A percentile compares a stretch with the other conserved stretches of the same genome.
Conservation (phyloP, 2,888 invertebrate genomes). For the Saturnia japonica region DNA sequence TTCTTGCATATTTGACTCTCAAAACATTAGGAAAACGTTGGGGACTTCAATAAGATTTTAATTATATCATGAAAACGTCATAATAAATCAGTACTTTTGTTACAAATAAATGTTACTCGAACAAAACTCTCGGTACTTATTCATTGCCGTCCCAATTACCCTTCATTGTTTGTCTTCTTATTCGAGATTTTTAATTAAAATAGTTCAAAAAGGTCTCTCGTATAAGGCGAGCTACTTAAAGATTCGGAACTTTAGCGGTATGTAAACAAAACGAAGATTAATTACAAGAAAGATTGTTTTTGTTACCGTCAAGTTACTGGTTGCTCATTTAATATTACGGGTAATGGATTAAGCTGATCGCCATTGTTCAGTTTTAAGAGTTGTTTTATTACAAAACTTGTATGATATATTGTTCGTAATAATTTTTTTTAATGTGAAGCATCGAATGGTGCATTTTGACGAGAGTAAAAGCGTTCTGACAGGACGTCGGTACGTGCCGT, state of each 20-base stretch:
- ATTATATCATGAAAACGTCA: background rate
- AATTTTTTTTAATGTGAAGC: background rate
- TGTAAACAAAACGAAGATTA: constrained; percentile 25
- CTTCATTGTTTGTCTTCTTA: constrained; percentile 11
- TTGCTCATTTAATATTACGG: constrained; percentile 16
- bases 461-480: too few relatives aligned
- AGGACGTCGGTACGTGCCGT: too few relatives aligned
- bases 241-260: constrained; percentile 22
- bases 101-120: constrained; percentile 1
- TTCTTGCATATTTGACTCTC: too few relatives aligned
- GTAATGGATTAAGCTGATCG: constrained; percentile 16
- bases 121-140: constrained; percentile 3
- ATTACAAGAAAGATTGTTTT: constrained; percentile 24
- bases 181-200: constrained; percentile 38
- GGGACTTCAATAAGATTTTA: background rate
- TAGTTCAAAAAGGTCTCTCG: constrained; percentile 30
- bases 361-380: constrained; percentile 17
- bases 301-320: constrained; percentile 20
- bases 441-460: too few relatives aligned
- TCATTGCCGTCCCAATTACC: constrained; percentile 4
- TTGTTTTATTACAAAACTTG: constrained; percentile 16
- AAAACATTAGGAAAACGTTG: background rate
- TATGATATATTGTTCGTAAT: constrained; percentile 8
- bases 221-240: constrained; percentile 25
- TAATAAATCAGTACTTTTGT: background rate